A percentile compares a stretch with the other conserved stretches of the same genome.
Evolutionary conservation across 2,888 invertebrate species (phyloP).

Genomic region (Aphodius sticticus): DNA sequence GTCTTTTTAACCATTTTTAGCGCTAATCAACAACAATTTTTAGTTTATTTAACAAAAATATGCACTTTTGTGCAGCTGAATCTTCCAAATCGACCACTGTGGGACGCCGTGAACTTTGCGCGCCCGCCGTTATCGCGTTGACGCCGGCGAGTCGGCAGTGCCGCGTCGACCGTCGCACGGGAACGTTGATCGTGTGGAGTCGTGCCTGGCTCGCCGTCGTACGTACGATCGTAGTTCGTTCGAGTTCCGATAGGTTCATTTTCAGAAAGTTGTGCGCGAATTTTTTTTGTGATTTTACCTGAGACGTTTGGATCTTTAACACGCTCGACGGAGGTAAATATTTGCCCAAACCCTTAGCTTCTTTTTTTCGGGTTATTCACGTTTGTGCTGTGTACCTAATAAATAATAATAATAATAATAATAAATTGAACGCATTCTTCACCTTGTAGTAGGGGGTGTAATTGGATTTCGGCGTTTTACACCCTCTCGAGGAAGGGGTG

Average conservation of each 20-base stretch:
- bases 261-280: neutral
- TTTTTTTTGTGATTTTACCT: neutral
- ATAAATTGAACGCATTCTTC: neutral
- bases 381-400: slow-evolving; percentile 6
- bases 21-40: too few relatives aligned
- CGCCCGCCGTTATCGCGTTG: too few relatives aligned
- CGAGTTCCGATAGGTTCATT: neutral
- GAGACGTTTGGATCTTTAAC: neutral
- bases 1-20: neutral
- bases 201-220: neutral
- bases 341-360: neutral
- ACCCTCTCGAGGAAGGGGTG: neutral
- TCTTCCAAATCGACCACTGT: too few relatives aligned
- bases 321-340: neutral
- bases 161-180: slow-evolving; percentile 46
- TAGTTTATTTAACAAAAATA: too few relatives aligned
- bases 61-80: too few relatives aligned
- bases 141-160: slow-evolving; percentile 46
- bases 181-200: slow-evolving; percentile 16
- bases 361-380: neutral
- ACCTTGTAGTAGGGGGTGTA: neutral
- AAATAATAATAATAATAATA: too few relatives aligned
- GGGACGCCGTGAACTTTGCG: too few relatives aligned
- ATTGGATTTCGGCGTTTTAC: neutral
- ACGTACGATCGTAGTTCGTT: too few relatives aligned